These are phyloP conservation scores for Apotomis turbidana DNA, from an alignment of 2,888 invertebrate species.

Conservation along the genomic window DNA sequence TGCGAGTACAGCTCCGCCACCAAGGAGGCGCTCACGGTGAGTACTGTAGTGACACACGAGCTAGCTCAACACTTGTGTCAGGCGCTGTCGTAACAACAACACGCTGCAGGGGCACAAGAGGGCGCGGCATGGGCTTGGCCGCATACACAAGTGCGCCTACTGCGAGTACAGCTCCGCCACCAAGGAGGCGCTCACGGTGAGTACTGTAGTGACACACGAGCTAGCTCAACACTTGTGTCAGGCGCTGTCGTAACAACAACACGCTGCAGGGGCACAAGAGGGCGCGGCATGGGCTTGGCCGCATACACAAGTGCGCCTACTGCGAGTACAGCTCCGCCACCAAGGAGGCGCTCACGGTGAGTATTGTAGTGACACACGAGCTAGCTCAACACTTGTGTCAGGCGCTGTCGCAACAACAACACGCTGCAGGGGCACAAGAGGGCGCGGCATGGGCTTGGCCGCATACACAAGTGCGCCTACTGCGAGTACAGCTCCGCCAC, in stretches of 20 bases:
- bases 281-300: constrained; percentile 72
- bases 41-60: background rate
- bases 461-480: constrained; percentile 74
- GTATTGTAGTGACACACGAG: constrained; percentile 5
- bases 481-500: constrained; percentile 77
- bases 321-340: constrained; percentile 77
- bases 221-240: constrained; percentile 67
- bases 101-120: constrained; percentile 74
- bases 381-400: constrained; percentile 67
- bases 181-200: constrained; percentile 68
- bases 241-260: constrained; percentile 74
- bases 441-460: constrained; percentile 70
- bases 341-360: constrained; percentile 68
- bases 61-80: constrained; percentile 67
- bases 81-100: constrained; percentile 74
- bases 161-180: constrained; percentile 77
- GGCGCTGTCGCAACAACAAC: constrained; percentile 74
- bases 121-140: constrained; percentile 72
- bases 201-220: background rate
- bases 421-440: constrained; percentile 75
- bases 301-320: constrained; percentile 74
- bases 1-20: constrained; percentile 77
- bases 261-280: constrained; percentile 74
- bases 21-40: constrained; percentile 68
- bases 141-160: constrained; percentile 74